These are phyloP conservation scores for Sciurus carolinensis DNA, from an alignment of 2,797 vertebrate species.

Conservation along the genomic window DNA sequence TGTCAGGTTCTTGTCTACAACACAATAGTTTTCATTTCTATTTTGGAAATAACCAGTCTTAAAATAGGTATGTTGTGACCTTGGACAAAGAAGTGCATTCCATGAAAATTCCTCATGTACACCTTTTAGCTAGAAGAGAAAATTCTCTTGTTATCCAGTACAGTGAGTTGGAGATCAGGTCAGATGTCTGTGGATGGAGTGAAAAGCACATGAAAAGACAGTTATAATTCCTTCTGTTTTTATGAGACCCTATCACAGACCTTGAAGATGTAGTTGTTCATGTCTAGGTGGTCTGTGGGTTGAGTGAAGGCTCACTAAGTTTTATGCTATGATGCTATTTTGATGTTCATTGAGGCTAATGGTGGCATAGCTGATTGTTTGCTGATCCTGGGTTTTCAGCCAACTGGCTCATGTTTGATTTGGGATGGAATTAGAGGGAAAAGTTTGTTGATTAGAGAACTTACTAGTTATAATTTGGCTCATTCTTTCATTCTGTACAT, in stretches of 20 bases:
- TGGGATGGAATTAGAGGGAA: conserved; percentile 40
- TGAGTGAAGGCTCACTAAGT: background rate
- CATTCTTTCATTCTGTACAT: background rate
- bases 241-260: background rate
- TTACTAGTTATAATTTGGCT: conserved; percentile 27
- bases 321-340: background rate
- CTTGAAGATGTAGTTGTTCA: background rate
- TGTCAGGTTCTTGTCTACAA: background rate
- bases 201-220: background rate
- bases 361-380: background rate
- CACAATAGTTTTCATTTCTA: conserved; percentile 3
- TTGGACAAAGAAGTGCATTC: background rate
- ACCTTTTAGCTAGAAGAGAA: background rate
- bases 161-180: background rate
- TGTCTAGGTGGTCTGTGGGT: background rate
- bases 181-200: background rate
- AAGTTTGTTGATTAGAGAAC: background rate
- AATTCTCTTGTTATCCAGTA: background rate
- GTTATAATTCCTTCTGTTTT: background rate
- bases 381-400: conserved; percentile 38
- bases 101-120: background rate
- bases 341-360: background rate
- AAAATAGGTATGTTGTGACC: background rate
- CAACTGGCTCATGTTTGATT: background rate
- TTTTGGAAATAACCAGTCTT: conserved; percentile 47